Base-by-base conservation (phyloP, 2,888 invertebrate genomes). In the Harpagoxenus sublaevis region DNA sequence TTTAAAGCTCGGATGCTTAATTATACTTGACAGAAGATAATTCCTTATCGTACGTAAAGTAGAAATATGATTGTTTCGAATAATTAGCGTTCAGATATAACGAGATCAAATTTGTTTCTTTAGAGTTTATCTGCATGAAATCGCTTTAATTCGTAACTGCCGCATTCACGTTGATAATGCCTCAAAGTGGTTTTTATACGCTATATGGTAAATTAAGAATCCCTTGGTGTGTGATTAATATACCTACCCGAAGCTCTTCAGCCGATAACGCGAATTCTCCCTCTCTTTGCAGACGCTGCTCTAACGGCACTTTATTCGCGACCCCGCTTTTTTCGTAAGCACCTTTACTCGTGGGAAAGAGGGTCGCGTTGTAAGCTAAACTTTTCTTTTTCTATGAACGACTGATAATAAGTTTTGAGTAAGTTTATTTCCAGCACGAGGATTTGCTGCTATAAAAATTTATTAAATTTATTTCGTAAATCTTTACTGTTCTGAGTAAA, bases 201-300 rank as follows among this genome's bases (percentile, higher is more conserved):
- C 35, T 57, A 57, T 79, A n/a, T 28, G 6, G 42, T 65, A 45
- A 78, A 79, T 15, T 35, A 70, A 57, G 31, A n/a, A 48, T 57
- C 57, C 15, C 23, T 57, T 10, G 6, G 10, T 45, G 31, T 45
- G 31, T 4, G 45, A 60, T 45, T 71, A 79, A 78, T 23, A 71
- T 18, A 35, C 4, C 23, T 23, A 35, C 0, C 23, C 57, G 2
- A 15, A 45, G 53, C 53, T 78, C 42, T 57, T 57, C 35, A 71
- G 23, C 35, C 6, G 45, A 79, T 71, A 79, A 79, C 31, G 35
- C 31, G 45, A 70, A 70, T 45, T 66, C n/a, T n/a, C 42, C 28
- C 78, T 70, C 31, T 45, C 3, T 70, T 70, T 18, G 55, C 15
- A 12, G 5, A 8, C 15, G 23, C 2, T 28, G 31, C 0, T 63